Evolutionary conservation across 1,140 invertebrate genomes (phyloP).

Genomic region (Pissodes strobi): DNA sequence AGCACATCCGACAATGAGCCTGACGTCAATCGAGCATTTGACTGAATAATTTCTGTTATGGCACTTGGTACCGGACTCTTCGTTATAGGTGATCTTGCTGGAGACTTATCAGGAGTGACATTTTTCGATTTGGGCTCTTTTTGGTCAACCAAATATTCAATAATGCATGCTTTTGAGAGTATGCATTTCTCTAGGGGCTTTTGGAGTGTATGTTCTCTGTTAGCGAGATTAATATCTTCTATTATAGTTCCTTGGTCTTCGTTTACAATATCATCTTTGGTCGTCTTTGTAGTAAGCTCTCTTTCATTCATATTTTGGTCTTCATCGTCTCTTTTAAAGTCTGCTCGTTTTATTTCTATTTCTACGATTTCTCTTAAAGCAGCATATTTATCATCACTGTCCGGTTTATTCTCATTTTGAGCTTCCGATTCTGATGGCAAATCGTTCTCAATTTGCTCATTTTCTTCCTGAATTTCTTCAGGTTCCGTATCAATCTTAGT

Average conservation of each 20-base stretch:
- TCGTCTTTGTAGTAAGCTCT: slow-evolving; percentile 55
- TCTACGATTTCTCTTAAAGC: slow-evolving; percentile 70
- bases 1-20: slow-evolving; percentile 64
- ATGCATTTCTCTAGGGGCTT: slow-evolving; percentile 41
- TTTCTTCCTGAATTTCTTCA: slow-evolving; percentile 55
- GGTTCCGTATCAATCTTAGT: slow-evolving; percentile 57
- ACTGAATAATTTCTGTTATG: slow-evolving; percentile 53
- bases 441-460: slow-evolving; percentile 46
- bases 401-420: slow-evolving; percentile 52
- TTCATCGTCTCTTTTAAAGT: slow-evolving; percentile 34
- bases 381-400: slow-evolving; percentile 66
- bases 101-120: slow-evolving; percentile 42
- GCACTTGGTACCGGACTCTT: slow-evolving; percentile 54
- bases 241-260: slow-evolving; percentile 31
- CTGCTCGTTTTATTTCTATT: slow-evolving; percentile 50
- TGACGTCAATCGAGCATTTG: slow-evolving; percentile 55
- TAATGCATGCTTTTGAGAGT: slow-evolving; percentile 39
- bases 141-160: slow-evolving; percentile 53
- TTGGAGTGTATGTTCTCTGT: slow-evolving; percentile 46
- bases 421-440: slow-evolving; percentile 6
- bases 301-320: slow-evolving; percentile 48
- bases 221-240: slow-evolving; percentile 44
- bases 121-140: slow-evolving; percentile 31
- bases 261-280: slow-evolving; percentile 35
- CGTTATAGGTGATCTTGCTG: slow-evolving; percentile 31